Evolutionary conservation across 1,140 invertebrate species (phyloP).

Genomic region (Drosophila pectinifera): DNA sequence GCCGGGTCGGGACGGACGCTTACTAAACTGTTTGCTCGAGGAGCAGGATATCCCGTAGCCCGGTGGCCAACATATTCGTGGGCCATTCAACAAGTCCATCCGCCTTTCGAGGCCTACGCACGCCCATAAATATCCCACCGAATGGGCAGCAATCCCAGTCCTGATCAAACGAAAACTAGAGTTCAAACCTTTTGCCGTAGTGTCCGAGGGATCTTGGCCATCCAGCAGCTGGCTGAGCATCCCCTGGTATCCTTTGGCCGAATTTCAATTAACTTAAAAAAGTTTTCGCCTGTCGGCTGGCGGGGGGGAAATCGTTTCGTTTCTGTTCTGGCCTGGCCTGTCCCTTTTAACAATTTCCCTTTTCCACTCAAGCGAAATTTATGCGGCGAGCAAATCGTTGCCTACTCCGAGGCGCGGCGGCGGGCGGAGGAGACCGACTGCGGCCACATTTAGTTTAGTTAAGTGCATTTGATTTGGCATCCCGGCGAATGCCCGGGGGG

Average conservation of each 20-base stretch:
- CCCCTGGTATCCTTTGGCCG: constrained; percentile 7
- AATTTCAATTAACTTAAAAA: constrained; percentile 82
- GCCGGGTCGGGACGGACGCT: too few species aligned
- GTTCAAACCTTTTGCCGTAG: constrained; percentile 46
- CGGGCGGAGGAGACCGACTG: neutral
- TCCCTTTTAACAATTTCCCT: constrained; percentile 51
- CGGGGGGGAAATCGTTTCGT: constrained; percentile 13
- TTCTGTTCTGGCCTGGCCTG: too few species aligned
- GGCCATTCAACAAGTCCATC: constrained; percentile 67
- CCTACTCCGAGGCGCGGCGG: constrained; percentile 50
- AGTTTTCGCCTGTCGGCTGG: constrained; percentile 39
- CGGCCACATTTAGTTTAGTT: constrained; percentile 73
- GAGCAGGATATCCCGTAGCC: neutral
- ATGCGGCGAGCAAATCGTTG: constrained; percentile 54
- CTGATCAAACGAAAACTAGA: constrained; percentile 40
- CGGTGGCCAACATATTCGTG: constrained; percentile 30
- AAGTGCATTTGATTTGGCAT: constrained; percentile 80
- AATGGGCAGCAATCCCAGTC: constrained; percentile 27
- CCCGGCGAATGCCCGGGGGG: constrained; percentile 29
- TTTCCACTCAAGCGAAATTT: constrained; percentile 47
- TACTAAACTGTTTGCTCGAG: constrained; percentile 46
- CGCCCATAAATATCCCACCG: constrained; percentile 61
- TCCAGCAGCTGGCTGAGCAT: neutral
- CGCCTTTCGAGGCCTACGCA: constrained; percentile 55
- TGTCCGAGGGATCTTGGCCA: neutral